These are phyloP conservation scores for Meteorus cinctellus DNA, from an alignment of 2,888 invertebrate genomes.

Conservation along the genomic window DNA sequence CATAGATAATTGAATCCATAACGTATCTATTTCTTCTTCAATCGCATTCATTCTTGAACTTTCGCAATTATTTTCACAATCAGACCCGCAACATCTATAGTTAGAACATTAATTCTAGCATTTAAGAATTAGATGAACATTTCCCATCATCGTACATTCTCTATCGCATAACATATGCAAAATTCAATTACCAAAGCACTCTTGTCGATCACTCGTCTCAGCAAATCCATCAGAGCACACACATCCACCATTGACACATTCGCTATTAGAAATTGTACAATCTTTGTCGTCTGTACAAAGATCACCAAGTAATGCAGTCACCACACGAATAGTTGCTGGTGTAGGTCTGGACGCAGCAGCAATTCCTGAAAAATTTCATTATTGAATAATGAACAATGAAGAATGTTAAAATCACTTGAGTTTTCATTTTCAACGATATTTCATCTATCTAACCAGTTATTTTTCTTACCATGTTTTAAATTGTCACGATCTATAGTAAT, in stretches of 20 bases:
- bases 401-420: background rate
- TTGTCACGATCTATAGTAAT: conserved; percentile 71
- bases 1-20: no score
- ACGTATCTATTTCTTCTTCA: no score
- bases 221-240: conserved; percentile 81
- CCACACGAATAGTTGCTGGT: conserved; percentile 79
- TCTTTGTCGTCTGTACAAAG: conserved; percentile 82
- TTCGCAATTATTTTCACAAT: no score
- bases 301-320: conserved; percentile 84
- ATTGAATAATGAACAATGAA: conserved; percentile 23
- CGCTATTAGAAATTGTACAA: conserved; percentile 82
- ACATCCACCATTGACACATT: conserved; percentile 84
- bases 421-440: background rate
- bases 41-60: no score
- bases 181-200: conserved; percentile 75
- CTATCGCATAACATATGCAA: background rate
- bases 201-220: conserved; percentile 79
- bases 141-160: no score
- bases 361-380: conserved; percentile 58
- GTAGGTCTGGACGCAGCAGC: conserved; percentile 78
- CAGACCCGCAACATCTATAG: no score
- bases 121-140: no score
- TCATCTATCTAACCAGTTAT: no score
- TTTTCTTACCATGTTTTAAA: conserved; percentile 69
- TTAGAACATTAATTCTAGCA: no score